phyloP scores from a whole-genome alignment of 2,113 vertebrate genomes.

The Lampris incognitus region DNA sequence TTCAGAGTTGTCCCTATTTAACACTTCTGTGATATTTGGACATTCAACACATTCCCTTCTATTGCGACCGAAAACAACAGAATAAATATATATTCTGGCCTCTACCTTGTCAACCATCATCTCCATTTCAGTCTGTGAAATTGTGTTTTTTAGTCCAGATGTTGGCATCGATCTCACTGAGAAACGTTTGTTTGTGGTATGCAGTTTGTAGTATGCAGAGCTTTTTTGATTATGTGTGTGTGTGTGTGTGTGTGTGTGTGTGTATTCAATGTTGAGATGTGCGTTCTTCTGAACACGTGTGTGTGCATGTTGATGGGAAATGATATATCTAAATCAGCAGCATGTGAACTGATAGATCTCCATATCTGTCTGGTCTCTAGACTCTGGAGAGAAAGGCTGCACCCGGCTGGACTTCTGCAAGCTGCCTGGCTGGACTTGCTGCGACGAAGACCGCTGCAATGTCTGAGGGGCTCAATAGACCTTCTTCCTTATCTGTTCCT shows the following conservation, averaged over 20 bases:
- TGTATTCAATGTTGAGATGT: background rate
- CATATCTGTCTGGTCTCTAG: constrained; percentile 43
- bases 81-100: too few relatives aligned
- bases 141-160: too few relatives aligned
- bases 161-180: too few relatives aligned
- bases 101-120: too few relatives aligned
- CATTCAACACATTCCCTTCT: too few relatives aligned
- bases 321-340: too few relatives aligned
- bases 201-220: background rate
- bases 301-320: background rate
- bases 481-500: too few relatives aligned
- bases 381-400: constrained; percentile 77
- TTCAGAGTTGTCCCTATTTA: too few relatives aligned
- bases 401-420: constrained; percentile 41
- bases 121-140: too few relatives aligned
- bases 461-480: constrained; percentile 5
- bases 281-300: background rate
- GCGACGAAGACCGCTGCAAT: constrained; percentile 66
- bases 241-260: background rate
- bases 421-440: constrained; percentile 70
- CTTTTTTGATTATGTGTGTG: background rate
- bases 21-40: too few relatives aligned
- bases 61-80: too few relatives aligned
- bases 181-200: too few relatives aligned
- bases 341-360: constrained; percentile 6